Evolutionary conservation across 2,888 invertebrate species (phyloP).

Genomic region (Chaetogeoica ovagalla): DNA sequence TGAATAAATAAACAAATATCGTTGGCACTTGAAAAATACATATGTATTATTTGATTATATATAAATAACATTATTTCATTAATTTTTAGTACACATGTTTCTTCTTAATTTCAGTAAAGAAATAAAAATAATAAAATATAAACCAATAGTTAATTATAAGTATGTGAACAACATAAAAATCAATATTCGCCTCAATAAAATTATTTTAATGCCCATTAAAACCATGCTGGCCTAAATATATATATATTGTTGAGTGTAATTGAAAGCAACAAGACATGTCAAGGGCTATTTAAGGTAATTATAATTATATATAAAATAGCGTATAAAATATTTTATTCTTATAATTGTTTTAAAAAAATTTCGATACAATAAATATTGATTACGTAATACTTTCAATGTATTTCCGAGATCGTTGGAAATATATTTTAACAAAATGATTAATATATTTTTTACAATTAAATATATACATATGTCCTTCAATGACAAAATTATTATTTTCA

Average conservation of each 20-base stretch:
- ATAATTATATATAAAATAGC: background rate
- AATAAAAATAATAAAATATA: background rate
- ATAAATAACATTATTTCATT: background rate
- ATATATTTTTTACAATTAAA: no score
- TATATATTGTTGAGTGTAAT: background rate
- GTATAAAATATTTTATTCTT: background rate
- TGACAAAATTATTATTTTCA: no score
- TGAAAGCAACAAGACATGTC: background rate
- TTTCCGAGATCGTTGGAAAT: background rate
- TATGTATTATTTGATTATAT: no score
- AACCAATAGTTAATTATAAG: no score
- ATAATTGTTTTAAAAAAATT: background rate
- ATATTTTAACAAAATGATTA: constrained; percentile 9
- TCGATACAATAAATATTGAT: background rate
- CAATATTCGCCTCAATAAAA: background rate
- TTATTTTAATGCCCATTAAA: background rate
- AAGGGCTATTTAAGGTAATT: background rate
- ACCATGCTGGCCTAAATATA: no score
- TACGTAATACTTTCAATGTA: background rate
- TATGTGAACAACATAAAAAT: background rate
- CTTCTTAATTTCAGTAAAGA: background rate
- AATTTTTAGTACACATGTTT: no score
- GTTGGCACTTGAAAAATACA: no score
- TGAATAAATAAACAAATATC: no score
- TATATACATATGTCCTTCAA: no score